phyloP scores from a whole-genome alignment of 2,888 invertebrate genomes.

The Morpho helenor region DNA sequence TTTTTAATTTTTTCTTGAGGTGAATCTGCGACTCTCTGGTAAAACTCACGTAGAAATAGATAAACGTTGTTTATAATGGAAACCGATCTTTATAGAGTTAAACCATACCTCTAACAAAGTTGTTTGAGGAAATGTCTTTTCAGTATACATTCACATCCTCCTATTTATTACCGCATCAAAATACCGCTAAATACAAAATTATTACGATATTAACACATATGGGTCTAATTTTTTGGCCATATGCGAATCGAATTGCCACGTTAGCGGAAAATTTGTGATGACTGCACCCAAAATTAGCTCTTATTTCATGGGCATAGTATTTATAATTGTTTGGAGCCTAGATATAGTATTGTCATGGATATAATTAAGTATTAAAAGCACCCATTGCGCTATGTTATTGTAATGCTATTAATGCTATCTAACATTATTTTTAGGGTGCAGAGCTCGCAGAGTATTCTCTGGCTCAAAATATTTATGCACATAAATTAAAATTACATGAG shows the following conservation, averaged over 20 bases:
- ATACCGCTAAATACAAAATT: conserved; percentile 17
- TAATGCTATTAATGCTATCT: neutral
- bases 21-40: too few species aligned
- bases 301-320: conserved; percentile 12
- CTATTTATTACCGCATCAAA: conserved; percentile 6
- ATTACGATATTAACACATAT: conserved; percentile 33
- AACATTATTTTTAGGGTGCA: too few species aligned
- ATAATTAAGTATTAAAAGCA: conserved; percentile 37
- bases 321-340: conserved; percentile 3
- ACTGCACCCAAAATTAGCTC: conserved; percentile 6
- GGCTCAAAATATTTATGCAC: too few species aligned
- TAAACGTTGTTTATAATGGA: too few species aligned
- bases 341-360: conserved; percentile 18
- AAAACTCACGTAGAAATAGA: too few species aligned
- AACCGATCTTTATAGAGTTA: too few species aligned
- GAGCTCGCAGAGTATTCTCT: too few species aligned
- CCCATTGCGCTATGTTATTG: conserved; percentile 29
- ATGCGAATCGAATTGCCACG: conserved; percentile 40
- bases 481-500: too few species aligned
- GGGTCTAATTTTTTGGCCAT: conserved; percentile 35
- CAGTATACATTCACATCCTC: neutral
- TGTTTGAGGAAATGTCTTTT: too few species aligned
- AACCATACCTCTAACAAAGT: too few species aligned
- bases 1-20: too few species aligned
- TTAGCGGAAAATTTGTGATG: conserved; percentile 26